Conservation (phyloP, 2,888 invertebrate genomes). For the Drosophila hamatofila region DNA sequence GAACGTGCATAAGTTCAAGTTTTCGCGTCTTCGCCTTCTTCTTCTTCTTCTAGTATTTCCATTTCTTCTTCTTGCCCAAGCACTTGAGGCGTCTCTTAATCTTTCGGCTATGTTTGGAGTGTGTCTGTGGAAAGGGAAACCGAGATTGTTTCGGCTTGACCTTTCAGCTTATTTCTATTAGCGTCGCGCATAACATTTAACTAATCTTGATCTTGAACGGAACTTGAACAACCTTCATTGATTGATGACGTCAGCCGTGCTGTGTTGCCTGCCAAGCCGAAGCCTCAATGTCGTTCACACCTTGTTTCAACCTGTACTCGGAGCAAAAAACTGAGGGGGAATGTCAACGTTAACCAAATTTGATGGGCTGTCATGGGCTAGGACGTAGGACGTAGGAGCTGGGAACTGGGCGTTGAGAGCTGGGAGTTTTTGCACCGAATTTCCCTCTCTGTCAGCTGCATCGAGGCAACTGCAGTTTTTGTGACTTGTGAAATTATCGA, state of each 20-base stretch:
- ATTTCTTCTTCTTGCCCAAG: not conserved
- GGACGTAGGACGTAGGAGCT: too few relatives aligned
- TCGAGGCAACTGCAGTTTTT: constrained; percentile 37
- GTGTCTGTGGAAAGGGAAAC: not conserved
- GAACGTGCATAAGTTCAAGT: constrained; percentile 71
- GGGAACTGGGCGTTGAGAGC: not conserved
- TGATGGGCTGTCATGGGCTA: constrained; percentile 36
- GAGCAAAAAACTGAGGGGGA: constrained; percentile 8
- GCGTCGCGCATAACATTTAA: constrained; percentile 1
- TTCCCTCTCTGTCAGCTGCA: constrained; percentile 46
- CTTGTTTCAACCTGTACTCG: constrained; percentile 9
- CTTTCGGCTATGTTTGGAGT: not conserved
- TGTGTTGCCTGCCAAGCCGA: constrained; percentile 1
- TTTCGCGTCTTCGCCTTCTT: constrained; percentile 17
- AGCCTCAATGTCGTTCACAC: constrained; percentile 23
- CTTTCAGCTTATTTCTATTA: constrained; percentile 4
- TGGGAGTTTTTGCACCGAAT: not conserved
- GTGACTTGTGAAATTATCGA: constrained; percentile 72
- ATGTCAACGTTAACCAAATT: constrained; percentile 40
- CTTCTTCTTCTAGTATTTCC: not conserved
- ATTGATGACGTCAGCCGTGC: constrained; percentile 7
- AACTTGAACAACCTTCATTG: not conserved
- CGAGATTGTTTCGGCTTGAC: not conserved
- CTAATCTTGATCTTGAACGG: constrained; percentile 4
- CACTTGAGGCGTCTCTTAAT: constrained; percentile 34